Evolutionary conservation across 2,797 vertebrate species (phyloP), one percentile per base, ranked within the genome.

Genomic region (Dicrostonyx torquatus): DNA sequence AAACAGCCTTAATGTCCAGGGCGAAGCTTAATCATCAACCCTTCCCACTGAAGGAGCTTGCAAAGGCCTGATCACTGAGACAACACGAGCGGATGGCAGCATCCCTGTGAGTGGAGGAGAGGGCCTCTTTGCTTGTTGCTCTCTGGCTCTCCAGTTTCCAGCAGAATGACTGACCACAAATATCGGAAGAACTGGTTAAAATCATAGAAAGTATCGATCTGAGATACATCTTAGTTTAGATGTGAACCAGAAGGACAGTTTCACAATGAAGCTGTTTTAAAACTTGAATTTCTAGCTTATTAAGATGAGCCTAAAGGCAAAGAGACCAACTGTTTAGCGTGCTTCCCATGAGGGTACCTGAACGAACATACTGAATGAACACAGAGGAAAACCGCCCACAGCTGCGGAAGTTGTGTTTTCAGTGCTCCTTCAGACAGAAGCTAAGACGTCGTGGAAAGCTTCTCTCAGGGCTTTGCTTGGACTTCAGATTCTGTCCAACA

Each of bases 251-350:
- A 92, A 70, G 93, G 78, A 83, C 7, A 76, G 40, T n/a, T 94
- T 89, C 82, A 83, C 58, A 73, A 83, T 37, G 17, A 87, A 45
- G 58, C 76, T 77, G 66, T 92, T 92, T 72, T 24, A 6, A 76
- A 90, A 95, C 90, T 89, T 96, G 75, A 82, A 94, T 91, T 95
- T 93, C 70, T 94, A 45, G 43, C 20, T 79, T 85, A 87, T 72
- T 94, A 50, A 95, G 91, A 75, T 87, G 73, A 95, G 34, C 26
- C 62, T 13, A 80, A 92, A 94, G 43, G 62, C 34, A 88, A 17
- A 80, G 73, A 95, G 66, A 66, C 68, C 55, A 50, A 92, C 40
- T 94, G 40, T 77, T 91, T 70, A 91, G 43, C 4, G 11, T 43
- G 55, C 37, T 62, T 60, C 13, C 29, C 20, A 6, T 1, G 3